Conservation (phyloP, 2,888 invertebrate genomes). For the Papilio protenor region DNA sequence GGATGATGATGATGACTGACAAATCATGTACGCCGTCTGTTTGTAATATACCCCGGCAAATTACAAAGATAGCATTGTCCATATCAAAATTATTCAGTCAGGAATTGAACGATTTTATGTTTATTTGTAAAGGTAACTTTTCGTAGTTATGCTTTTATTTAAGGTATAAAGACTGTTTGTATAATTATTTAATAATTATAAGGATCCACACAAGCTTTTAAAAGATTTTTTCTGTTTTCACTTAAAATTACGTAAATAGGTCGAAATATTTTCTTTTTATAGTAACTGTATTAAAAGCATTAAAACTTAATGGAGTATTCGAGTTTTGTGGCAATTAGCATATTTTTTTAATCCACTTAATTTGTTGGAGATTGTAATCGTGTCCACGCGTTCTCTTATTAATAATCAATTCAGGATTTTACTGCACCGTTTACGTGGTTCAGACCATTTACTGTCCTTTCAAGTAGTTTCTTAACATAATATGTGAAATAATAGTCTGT, state of each 20-base stretch:
- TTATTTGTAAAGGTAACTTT: not conserved
- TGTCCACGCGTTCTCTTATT: not conserved
- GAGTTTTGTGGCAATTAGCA: slow-evolving; percentile 34
- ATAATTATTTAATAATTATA: not conserved
- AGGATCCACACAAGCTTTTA: not conserved
- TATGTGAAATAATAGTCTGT: not conserved
- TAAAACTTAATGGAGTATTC: slow-evolving; percentile 19
- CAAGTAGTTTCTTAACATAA: not conserved
- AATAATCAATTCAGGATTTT: slow-evolving; percentile 7
- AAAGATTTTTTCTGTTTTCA: not conserved
- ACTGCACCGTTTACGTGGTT: not conserved
- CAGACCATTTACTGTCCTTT: not conserved
- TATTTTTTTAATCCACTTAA: slow-evolving; percentile 28
- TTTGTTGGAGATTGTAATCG: slow-evolving; percentile 25
- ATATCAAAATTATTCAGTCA: not conserved
- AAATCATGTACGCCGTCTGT: not conserved
- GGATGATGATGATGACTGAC: too few species aligned
- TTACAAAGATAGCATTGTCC: not conserved
- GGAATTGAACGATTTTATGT: not conserved
- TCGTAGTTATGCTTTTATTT: not conserved
- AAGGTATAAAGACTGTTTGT: not conserved
- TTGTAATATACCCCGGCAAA: not conserved
- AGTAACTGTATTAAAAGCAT: slow-evolving; percentile 18
- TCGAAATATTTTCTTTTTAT: not conserved
- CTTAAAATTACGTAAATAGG: not conserved